Conservation (phyloP, 2,797 vertebrate species). For the Halcyon leucocephala region DNA sequence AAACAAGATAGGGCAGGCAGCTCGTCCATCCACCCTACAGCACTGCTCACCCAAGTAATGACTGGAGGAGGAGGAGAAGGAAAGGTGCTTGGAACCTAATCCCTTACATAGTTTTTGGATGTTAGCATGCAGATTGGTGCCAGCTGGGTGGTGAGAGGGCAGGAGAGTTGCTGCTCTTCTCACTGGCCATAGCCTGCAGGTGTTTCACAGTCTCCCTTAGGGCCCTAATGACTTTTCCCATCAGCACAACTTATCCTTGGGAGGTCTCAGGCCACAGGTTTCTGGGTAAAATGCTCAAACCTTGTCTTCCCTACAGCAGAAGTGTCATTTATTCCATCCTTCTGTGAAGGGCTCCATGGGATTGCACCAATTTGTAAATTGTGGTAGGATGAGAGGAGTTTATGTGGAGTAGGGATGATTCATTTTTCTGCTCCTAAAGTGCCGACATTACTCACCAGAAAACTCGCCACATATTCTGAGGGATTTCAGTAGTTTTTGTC, state of each 20-base stretch:
- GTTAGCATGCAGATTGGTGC: not conserved
- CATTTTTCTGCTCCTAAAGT: slow-evolving; percentile 55
- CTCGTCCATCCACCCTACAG: not conserved
- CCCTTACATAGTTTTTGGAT: not conserved
- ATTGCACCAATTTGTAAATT: not conserved
- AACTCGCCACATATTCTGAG: slow-evolving; percentile 38
- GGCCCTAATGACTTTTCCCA: not conserved
- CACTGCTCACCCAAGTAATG: fast-evolving
- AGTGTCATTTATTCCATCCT: not conserved
- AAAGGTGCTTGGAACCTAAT: fast-evolving
- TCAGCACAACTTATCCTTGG: not conserved
- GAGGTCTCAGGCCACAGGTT: not conserved
- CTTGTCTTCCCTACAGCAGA: not conserved
- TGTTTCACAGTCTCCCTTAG: not conserved
- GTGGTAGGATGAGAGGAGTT: not conserved
- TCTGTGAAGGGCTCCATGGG: not conserved
- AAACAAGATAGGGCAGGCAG: not conserved
- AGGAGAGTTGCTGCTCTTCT: not conserved
- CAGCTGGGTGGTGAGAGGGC: not conserved
- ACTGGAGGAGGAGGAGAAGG: fast-evolving
- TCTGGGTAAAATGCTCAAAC: not conserved
- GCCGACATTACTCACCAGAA: slow-evolving; percentile 55
- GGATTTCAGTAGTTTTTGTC: slow-evolving; percentile 34
- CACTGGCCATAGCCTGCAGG: not conserved
- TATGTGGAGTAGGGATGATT: slow-evolving; percentile 18